A percentile compares a stretch with the other conserved stretches of the same genome.
Evolutionary conservation across 2,797 vertebrate species (phyloP).

Genomic region (Yasuhikotakia modesta): DNA sequence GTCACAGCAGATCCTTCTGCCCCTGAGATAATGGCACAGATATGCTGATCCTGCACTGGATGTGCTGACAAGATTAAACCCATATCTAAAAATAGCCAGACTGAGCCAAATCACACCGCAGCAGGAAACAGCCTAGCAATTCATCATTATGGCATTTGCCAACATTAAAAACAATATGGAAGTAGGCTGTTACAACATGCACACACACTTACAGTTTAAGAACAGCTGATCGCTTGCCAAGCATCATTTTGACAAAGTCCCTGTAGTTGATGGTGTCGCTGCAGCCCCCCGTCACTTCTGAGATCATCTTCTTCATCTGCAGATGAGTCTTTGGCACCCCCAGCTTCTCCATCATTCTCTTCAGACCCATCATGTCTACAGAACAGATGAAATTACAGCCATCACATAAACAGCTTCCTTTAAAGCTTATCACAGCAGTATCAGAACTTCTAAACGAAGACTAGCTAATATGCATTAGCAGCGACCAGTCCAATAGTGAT

Average conservation of each 20-base stretch:
- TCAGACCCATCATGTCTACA: conserved; percentile 94
- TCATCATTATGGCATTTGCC: not conserved
- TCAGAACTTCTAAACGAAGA: too few relatives aligned
- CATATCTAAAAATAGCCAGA: conserved; percentile 47
- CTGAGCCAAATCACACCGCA: conserved; percentile 10
- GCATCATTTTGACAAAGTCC: conserved; percentile 97
- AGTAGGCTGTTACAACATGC: not conserved
- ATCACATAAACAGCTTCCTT: not conserved
- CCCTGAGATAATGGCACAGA: conserved; percentile 53
- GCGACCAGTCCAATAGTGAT: too few relatives aligned
- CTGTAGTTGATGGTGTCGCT: conserved; percentile 94
- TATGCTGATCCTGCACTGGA: conserved; percentile 48
- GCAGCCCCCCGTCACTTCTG: conserved; percentile 88
- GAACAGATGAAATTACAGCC: not conserved
- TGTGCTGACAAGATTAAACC: conserved; percentile 55
- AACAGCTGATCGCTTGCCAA: conserved; percentile 93
- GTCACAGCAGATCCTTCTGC: conserved; percentile 52
- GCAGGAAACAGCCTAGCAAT: conserved; percentile 22
- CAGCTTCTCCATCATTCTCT: conserved; percentile 99
- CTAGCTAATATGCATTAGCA: too few relatives aligned
- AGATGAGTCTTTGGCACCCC: conserved; percentile 95
- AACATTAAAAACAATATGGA: not conserved
- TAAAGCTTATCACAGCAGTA: not conserved
- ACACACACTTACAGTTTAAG: conserved; percentile 92
- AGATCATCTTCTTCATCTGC: conserved; percentile 96